phyloP scores from a whole-genome alignment of 2,797 vertebrate genomes.

The Antrozous pallidus region DNA sequence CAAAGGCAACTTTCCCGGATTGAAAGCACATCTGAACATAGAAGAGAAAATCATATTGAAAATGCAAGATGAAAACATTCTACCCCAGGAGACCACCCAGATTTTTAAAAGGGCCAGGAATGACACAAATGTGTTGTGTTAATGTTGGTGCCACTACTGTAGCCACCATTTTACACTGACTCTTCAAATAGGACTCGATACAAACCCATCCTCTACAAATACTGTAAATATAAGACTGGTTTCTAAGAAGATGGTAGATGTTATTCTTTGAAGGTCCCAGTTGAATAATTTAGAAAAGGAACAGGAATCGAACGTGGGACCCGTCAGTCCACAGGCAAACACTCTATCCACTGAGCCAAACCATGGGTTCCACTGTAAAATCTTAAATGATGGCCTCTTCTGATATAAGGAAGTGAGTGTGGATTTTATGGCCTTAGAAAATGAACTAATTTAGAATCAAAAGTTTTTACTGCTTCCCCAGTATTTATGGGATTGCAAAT shows the following conservation, averaged over 20 bases:
- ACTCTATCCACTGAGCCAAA: no score
- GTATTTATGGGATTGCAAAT: constrained; percentile 61
- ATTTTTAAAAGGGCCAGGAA: not conserved
- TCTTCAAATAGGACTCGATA: not conserved
- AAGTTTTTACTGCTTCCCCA: constrained; percentile 60
- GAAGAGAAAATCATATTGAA: constrained; percentile 1
- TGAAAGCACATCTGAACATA: not conserved
- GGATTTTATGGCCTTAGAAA: constrained; percentile 52
- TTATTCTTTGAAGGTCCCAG: constrained; percentile 11
- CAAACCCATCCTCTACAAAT: not conserved
- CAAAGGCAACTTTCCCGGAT: not conserved
- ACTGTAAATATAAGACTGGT: not conserved
- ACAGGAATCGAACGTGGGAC: no score
- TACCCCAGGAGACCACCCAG: not conserved
- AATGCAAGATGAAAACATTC: not conserved
- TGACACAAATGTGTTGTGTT: not conserved
- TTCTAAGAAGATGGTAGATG: not conserved
- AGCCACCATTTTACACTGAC: not conserved
- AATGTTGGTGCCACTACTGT: not conserved
- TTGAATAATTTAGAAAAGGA: constrained; percentile 7
- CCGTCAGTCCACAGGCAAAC: no score
- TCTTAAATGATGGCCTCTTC: not conserved
- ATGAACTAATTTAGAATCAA: constrained; percentile 61
- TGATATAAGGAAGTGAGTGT: not conserved
- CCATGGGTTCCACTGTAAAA: not conserved